These are phyloP conservation scores for Poeciliopsis gracilis DNA, from an alignment of 2,797 vertebrate genomes.

Conservation along the genomic window DNA sequence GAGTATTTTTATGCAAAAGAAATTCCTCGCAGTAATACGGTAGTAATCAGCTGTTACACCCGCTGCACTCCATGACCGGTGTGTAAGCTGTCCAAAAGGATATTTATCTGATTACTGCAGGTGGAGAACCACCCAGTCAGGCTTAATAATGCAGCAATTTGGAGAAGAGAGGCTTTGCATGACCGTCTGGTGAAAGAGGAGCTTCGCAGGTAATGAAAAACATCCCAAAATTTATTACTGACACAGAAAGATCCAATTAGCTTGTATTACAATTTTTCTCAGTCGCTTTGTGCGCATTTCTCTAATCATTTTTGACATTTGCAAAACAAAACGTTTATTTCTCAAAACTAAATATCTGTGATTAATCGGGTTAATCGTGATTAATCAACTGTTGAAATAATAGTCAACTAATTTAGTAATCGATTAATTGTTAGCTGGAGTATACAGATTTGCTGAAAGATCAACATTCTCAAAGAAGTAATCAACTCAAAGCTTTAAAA, in stretches of 20 bases:
- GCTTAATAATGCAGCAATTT: slow-evolving; percentile 88
- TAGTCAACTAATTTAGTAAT: too few species aligned
- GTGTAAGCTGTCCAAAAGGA: slow-evolving; percentile 17
- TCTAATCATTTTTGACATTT: neutral
- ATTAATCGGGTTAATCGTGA: too few species aligned
- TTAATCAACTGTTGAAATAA: too few species aligned
- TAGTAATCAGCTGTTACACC: slow-evolving; percentile 7
- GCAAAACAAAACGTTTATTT: too few species aligned
- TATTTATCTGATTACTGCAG: slow-evolving; percentile 67
- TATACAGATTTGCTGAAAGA: too few species aligned
- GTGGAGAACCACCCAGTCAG: slow-evolving; percentile 80
- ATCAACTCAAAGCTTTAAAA: too few species aligned
- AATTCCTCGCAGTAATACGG: slow-evolving; percentile 64
- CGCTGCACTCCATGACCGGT: neutral
- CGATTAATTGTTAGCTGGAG: too few species aligned
- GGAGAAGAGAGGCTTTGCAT: slow-evolving; percentile 87
- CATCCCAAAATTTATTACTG: neutral
- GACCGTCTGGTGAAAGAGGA: slow-evolving; percentile 86
- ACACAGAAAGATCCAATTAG: neutral
- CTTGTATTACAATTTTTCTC: neutral
- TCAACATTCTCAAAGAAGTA: too few species aligned
- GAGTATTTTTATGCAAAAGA: slow-evolving; percentile 55
- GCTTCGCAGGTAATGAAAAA: slow-evolving; percentile 82
- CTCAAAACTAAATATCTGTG: too few species aligned
- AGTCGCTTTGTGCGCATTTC: neutral